Base-by-base conservation (phyloP, 2,888 invertebrate species). In the Dynastes grantii region DNA sequence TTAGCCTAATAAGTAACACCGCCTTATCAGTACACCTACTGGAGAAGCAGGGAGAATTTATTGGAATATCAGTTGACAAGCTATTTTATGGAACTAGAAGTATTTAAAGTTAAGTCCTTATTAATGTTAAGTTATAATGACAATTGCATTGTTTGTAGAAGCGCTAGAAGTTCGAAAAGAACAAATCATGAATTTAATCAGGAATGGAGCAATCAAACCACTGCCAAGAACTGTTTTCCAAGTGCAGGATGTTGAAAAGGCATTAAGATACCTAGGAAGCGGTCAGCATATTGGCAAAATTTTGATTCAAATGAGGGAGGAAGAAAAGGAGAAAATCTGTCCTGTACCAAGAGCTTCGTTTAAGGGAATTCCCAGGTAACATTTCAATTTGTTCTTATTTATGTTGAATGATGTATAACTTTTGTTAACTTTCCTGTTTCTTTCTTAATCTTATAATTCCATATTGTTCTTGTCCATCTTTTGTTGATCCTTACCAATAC, bases 231-330 rank as follows among this genome's bases (percentile, higher is more conserved):
- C 92, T 0, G 89, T 93, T 1, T 97, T 95, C 84, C 87, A 90
- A 8, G 90, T 89, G 49, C 90, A 92, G 80, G 91, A 95, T 85
- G 87, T 95, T 0, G 96, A 96, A 87, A 89, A 91, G 79, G 96
- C 95, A 0, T 95, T 95, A 86, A 90, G 92, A 78, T 91, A 89
- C 80, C 90, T 94, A 89, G 91, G 91, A 0, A 89, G 91, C 22
- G 93, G 95, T 29, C 95, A 96, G 86, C 96, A 97, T 85, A 94
- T 95, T 73, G 96, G 96, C 65, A 97, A 97, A 90, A 90, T 90
- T 0, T 67, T 91, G 11, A 85, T 91, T 16, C 84, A 90, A 83
- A 83, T 88, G 2, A 80, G 87, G 22, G 81, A 87, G 4, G 86
- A 87, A 77, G 70, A 79, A 58, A 8, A 29, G 1, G 55, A 55